Evolutionary conservation across 2,888 invertebrate species (phyloP).

Genomic region (Synanthedon formicaeformis): DNA sequence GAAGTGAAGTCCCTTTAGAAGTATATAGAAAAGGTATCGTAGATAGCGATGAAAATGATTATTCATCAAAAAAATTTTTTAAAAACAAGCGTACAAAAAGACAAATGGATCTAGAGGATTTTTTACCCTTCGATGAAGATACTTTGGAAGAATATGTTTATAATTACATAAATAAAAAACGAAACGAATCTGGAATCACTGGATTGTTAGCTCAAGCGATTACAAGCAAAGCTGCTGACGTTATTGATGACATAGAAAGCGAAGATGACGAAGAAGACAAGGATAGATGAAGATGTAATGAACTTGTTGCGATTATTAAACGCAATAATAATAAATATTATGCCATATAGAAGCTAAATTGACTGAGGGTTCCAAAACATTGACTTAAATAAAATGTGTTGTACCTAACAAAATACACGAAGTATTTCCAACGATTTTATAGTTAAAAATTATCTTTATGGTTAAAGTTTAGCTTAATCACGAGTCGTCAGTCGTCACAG

Average conservation of each 20-base stretch:
- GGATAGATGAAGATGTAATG: constrained; percentile 2
- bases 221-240: constrained; percentile 36
- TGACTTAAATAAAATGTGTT: too few species aligned
- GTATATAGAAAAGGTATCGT: constrained; percentile 73
- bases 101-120: constrained; percentile 51
- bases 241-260: constrained; percentile 32
- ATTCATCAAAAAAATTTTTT: constrained; percentile 18
- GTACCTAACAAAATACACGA: too few species aligned
- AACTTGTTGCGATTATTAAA: too few species aligned
- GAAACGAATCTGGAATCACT: constrained; percentile 49
- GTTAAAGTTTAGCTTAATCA: too few species aligned
- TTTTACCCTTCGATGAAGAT: constrained; percentile 56
- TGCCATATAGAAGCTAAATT: too few species aligned
- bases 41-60: constrained; percentile 59
- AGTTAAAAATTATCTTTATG: too few species aligned
- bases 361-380: too few species aligned
- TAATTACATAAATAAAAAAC: constrained; percentile 44
- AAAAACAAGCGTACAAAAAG: constrained; percentile 33
- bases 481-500: too few species aligned
- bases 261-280: constrained; percentile 31
- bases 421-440: too few species aligned
- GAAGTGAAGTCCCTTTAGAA: constrained; percentile 62
- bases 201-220: constrained; percentile 51
- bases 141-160: constrained; percentile 51
- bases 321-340: too few species aligned